Evolutionary conservation across 2,888 invertebrate genomes (phyloP), one percentile per base, ranked within the genome.

Genomic region (Aromia moschata): DNA sequence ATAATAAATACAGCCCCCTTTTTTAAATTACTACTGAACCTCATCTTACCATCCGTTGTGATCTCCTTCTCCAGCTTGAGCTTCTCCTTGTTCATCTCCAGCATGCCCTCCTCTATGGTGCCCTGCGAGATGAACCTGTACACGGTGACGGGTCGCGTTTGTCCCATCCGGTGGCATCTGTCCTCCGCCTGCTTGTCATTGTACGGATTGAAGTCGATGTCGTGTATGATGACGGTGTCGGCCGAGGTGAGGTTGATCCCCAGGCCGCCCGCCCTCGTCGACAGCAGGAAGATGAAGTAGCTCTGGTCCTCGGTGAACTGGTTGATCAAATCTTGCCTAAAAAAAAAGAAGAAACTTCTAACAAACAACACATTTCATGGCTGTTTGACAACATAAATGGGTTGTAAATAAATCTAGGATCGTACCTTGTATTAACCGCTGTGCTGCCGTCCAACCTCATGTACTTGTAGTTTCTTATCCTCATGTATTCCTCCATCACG

Each of bases 131-230:
- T 84, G 47, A 98, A 83, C 70, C 96, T 86, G 78, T 93, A 90
- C 60, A 98, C 93, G 33, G 85, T 88, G 4, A 98, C 98, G 0
- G 93, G 91, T 66, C 92, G 91, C 1, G 84, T 87, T 75, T 91
- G 91, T 0, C 91, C 91, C 86, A 91, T 87, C 18, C 91, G 83
- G 77, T 91, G 91, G 77, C 90, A 90, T 64, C 91, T 84, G 82
- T 98, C 98, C 79, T 98, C 97, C 0, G 98, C 98, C 82, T 97
- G 96, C 80, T 96, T 97, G 80, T 98, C 98, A 79, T 98, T 98
- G 81, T 98, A 97, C 0, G 98, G 98, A 83, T 98, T 98, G 80
- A 96, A 97, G 83, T 98, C 98, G 47, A 98, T 94, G 77, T 98
- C 98, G 79, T 98, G 97, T 65, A 98, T 91, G 71, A 96, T 91